Percentiles rank a stretch among this genome's conserved stretches.
Evolutionary conservation across 2,113 vertebrate genomes (phyloP).

Genomic region (Camarhynchus parvulus): DNA sequence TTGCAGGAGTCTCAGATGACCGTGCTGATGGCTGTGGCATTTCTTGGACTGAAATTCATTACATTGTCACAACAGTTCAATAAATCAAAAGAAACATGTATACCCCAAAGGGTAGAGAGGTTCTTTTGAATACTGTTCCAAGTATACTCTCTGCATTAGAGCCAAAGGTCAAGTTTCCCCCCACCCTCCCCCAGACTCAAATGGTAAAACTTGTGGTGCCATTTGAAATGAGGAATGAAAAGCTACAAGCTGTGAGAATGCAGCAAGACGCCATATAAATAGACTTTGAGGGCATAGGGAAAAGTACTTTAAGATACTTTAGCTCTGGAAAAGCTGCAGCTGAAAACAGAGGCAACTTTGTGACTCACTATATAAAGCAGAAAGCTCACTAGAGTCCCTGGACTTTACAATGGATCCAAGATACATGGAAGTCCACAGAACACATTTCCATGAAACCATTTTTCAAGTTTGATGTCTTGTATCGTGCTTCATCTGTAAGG

Average conservation of each 20-base stretch:
- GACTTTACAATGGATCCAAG: neutral
- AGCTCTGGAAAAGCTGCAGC: neutral
- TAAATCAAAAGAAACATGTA: constrained; percentile 44
- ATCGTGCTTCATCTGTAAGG: neutral
- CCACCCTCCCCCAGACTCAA: neutral
- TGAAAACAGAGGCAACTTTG: neutral
- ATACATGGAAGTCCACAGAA: neutral
- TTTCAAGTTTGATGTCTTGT: neutral
- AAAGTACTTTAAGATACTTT: neutral
- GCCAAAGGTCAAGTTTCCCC: neutral
- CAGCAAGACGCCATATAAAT: neutral
- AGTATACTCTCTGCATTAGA: neutral
- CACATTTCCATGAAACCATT: neutral
- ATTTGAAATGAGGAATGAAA: constrained; percentile 31
- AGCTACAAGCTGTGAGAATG: neutral
- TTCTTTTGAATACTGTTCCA: constrained; percentile 4
- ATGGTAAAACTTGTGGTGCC: neutral
- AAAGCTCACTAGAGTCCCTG: neutral
- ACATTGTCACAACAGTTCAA: constrained; percentile 37
- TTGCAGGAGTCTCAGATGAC: neutral
- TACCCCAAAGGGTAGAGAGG: constrained; percentile 12
- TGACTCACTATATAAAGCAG: neutral
- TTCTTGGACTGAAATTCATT: constrained; percentile 39
- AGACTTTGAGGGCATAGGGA: neutral
- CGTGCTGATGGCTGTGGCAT: neutral